phyloP scores from a whole-genome alignment of 1,140 invertebrate genomes.

The Brachionus calyciflorus region DNA sequence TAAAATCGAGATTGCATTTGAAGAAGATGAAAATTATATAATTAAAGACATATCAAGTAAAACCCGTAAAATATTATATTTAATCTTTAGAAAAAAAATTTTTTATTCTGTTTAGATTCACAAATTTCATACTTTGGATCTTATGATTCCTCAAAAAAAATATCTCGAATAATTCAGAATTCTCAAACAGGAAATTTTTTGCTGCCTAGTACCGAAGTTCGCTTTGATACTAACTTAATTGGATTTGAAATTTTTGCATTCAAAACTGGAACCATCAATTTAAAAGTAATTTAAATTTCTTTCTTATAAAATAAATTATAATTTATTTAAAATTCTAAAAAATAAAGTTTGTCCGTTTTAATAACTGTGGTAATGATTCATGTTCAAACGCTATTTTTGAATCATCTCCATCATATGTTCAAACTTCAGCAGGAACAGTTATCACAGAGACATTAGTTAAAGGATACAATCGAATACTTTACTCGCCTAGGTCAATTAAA shows the following conservation, averaged over 20 bases:
- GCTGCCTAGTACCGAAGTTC: background rate
- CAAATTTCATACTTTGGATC: background rate
- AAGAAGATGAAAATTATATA: background rate
- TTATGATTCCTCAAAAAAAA: background rate
- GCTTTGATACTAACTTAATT: conserved; percentile 6
- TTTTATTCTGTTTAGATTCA: background rate
- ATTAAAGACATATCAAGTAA: background rate
- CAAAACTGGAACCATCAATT: background rate
- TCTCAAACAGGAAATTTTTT: background rate
- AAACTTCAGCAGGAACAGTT: too few relatives aligned
- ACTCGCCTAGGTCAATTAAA: background rate
- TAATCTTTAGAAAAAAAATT: background rate
- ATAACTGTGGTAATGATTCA: background rate
- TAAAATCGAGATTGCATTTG: background rate
- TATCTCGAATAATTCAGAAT: background rate
- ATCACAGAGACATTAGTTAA: background rate
- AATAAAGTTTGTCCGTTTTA: background rate
- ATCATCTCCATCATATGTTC: background rate
- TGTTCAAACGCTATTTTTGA: background rate
- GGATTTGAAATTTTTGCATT: background rate
- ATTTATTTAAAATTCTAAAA: background rate
- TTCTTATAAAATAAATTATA: background rate
- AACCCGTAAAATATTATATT: background rate
- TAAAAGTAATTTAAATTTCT: background rate
- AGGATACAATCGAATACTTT: conserved; percentile 6